These are phyloP conservation scores for Thalassarche chlororhynchos DNA, from an alignment of 2,113 vertebrate genomes.

Conservation along the genomic window DNA sequence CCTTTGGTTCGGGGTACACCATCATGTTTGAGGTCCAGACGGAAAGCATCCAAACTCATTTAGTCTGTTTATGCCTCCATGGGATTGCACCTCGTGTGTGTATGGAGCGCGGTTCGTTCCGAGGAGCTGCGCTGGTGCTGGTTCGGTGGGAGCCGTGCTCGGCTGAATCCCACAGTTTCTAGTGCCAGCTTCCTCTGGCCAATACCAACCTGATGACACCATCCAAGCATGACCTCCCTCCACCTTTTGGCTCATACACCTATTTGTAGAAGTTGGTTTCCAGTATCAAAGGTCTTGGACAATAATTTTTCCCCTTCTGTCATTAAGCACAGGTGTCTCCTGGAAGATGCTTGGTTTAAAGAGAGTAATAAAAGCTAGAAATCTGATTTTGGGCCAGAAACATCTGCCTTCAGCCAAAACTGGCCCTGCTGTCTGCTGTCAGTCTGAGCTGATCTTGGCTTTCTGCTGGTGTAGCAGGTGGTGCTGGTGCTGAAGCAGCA, in stretches of 20 bases:
- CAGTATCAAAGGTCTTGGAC: not conserved
- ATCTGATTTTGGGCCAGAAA: not conserved
- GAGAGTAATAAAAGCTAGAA: not conserved
- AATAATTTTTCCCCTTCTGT: not conserved
- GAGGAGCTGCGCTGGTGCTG: not conserved
- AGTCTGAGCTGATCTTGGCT: not conserved
- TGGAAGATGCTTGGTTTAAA: not conserved
- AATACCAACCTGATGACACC: not conserved
- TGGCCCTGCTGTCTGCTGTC: not conserved
- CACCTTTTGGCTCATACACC: not conserved
- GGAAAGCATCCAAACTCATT: not conserved
- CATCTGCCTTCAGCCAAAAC: not conserved
- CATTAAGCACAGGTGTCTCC: not conserved
- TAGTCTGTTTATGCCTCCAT: accelerated
- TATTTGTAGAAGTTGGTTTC: not conserved
- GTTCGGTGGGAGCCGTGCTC: accelerated
- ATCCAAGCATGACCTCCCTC: not conserved
- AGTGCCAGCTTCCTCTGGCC: not conserved
- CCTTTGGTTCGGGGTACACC: not conserved
- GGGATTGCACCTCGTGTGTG: accelerated
- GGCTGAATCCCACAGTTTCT: not conserved
- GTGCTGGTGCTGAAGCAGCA: conserved; percentile 62
- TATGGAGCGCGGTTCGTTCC: accelerated
- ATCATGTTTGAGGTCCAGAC: not conserved
- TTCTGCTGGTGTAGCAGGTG: conserved; percentile 73